Percentiles rank a stretch among this genome's conserved stretches.
phyloP scores from a whole-genome alignment of 2,113 vertebrate genomes.

The Oenanthe melanoleuca region DNA sequence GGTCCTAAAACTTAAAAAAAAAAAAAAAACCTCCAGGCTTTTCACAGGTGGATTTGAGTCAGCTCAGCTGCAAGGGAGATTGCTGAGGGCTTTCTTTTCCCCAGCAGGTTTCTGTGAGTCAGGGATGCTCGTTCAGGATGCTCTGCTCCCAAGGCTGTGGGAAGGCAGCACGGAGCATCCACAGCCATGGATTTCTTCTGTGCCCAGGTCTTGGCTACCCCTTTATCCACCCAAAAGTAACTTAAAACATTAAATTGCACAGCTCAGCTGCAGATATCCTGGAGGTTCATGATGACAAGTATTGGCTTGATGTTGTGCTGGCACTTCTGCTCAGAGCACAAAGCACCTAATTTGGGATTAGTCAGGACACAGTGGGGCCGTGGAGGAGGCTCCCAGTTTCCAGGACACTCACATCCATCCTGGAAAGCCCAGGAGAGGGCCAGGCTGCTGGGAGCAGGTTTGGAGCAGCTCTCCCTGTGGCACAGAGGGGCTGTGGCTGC shows the following conservation, averaged over 20 bases:
- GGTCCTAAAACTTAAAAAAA: background rate
- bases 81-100: background rate
- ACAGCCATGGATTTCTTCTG: background rate
- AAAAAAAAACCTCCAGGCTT: rapidly evolving
- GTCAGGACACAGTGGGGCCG: background rate
- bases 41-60: conserved; percentile 13
- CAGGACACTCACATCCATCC: background rate
- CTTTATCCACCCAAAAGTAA: background rate
- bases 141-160: background rate
- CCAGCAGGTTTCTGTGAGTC: background rate
- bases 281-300: rapidly evolving
- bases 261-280: background rate
- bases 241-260: background rate
- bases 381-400: background rate
- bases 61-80: background rate
- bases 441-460: background rate
- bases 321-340: background rate
- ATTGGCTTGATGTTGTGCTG: background rate
- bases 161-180: background rate
- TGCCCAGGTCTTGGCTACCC: background rate
- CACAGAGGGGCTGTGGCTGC: background rate
- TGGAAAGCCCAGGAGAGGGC: background rate
- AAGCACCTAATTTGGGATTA: background rate
- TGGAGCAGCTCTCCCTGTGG: background rate
- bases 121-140: background rate